Evolutionary conservation across 1,140 invertebrate species (phyloP).

Genomic region (Lepidurus couesii): DNA sequence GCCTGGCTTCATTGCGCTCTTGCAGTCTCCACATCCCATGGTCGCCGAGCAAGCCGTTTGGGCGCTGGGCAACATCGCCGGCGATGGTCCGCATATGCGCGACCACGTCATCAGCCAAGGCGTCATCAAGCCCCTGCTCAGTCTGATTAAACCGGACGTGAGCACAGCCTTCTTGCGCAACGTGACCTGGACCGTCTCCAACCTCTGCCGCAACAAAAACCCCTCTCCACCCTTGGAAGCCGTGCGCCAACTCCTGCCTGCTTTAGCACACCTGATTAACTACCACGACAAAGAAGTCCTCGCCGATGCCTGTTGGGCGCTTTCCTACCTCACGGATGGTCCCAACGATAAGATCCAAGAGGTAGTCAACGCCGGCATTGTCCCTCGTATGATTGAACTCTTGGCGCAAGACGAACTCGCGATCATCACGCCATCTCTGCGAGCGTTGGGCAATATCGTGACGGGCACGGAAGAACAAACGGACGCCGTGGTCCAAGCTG

Average conservation of each 20-base stretch:
- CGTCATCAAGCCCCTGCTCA: slow-evolving; percentile 60
- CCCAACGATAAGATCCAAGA: slow-evolving; percentile 86
- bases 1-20: slow-evolving; percentile 69
- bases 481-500: slow-evolving; percentile 76
- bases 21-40: slow-evolving; percentile 66
- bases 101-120: slow-evolving; percentile 65
- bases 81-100: slow-evolving; percentile 68
- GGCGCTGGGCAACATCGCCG: slow-evolving; percentile 96
- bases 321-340: slow-evolving; percentile 93
- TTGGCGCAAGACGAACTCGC: slow-evolving; percentile 63
- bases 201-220: slow-evolving; percentile 87
- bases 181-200: slow-evolving; percentile 86
- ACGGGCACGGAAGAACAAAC: slow-evolving; percentile 81
- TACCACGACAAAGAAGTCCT: slow-evolving; percentile 68
- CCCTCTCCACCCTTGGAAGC: slow-evolving; percentile 70
- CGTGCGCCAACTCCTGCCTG: slow-evolving; percentile 72
- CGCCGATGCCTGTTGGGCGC: slow-evolving; percentile 91
- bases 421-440: slow-evolving; percentile 81
- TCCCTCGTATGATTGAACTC: slow-evolving; percentile 68
- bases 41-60: slow-evolving; percentile 95
- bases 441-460: slow-evolving; percentile 81
- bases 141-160: slow-evolving; percentile 54
- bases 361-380: slow-evolving; percentile 65
- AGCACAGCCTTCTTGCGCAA: slow-evolving; percentile 50
- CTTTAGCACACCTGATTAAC: slow-evolving; percentile 68